These are phyloP conservation scores for Orthonyx spaldingii DNA, from an alignment of 2,113 vertebrate genomes.

Conservation along the genomic window DNA sequence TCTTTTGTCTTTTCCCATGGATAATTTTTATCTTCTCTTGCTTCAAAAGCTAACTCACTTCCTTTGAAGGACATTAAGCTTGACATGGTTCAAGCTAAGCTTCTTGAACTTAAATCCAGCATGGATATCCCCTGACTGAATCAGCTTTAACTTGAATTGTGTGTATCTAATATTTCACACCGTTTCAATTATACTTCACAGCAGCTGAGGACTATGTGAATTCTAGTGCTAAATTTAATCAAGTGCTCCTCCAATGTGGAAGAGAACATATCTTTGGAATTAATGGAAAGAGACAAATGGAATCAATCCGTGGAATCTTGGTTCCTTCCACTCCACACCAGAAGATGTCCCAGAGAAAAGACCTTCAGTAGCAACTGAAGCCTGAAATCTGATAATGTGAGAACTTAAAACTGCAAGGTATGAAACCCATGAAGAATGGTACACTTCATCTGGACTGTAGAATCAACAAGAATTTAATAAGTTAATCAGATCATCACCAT, in stretches of 20 bases:
- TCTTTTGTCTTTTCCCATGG: slow-evolving; percentile 51
- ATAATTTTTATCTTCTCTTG: slow-evolving; percentile 47
- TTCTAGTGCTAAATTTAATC: slow-evolving; percentile 65
- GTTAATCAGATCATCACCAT: slow-evolving; percentile 78
- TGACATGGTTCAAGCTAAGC: slow-evolving; percentile 47
- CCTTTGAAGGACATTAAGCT: slow-evolving; percentile 46
- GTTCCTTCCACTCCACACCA: slow-evolving; percentile 14
- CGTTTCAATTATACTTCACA: slow-evolving; percentile 40
- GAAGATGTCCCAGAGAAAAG: slow-evolving; percentile 19
- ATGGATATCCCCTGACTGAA: slow-evolving; percentile 8
- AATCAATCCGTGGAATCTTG: slow-evolving; percentile 5
- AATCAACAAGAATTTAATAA: slow-evolving; percentile 82
- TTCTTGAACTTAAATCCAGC: slow-evolving; percentile 60
- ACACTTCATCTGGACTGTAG: slow-evolving; percentile 67
- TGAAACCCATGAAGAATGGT: slow-evolving; percentile 71
- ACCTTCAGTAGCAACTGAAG: slow-evolving; percentile 57
- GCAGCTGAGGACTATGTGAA: slow-evolving; percentile 25
- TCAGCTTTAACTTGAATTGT: slow-evolving; percentile 37
- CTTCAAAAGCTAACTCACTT: slow-evolving; percentile 47
- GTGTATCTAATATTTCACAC: slow-evolving; percentile 35
- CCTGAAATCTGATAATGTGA: slow-evolving; percentile 50
- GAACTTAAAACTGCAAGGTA: slow-evolving; percentile 60
- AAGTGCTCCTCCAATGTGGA: slow-evolving; percentile 55
- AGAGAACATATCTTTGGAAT: slow-evolving; percentile 40
- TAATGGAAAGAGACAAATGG: slow-evolving; percentile 54